Percentiles rank a stretch among this genome's conserved stretches.
These are phyloP conservation scores for Tamias sibiricus DNA, from an alignment of 2,113 vertebrate species.

Conservation along the genomic window DNA sequence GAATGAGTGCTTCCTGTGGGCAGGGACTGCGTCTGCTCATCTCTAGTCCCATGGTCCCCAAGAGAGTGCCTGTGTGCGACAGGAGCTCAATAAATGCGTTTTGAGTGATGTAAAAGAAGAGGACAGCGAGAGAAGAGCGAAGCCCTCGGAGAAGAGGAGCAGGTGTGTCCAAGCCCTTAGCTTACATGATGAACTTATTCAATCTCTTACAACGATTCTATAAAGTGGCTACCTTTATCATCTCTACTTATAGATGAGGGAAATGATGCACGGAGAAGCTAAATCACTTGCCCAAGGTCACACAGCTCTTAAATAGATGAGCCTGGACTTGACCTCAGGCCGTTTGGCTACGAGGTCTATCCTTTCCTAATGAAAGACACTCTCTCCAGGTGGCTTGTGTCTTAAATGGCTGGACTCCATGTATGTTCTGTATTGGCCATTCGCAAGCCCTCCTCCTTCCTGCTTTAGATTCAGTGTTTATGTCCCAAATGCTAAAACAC, in stretches of 20 bases:
- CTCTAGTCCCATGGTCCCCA: neutral
- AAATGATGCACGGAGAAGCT: too few relatives aligned
- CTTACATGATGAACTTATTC: too few relatives aligned
- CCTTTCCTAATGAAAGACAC: neutral
- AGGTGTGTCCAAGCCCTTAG: too few relatives aligned
- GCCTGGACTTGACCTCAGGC: neutral
- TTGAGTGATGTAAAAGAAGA: neutral
- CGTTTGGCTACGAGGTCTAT: too few relatives aligned
- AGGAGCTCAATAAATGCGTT: neutral
- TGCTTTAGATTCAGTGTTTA: neutral
- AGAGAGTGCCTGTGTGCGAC: neutral
- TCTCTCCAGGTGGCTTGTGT: neutral
- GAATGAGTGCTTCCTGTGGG: accelerated
- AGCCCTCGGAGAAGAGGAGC: too few relatives aligned
- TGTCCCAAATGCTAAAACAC: neutral
- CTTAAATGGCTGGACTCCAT: neutral
- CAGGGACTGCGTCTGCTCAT: neutral
- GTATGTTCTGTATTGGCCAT: neutral
- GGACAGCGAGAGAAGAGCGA: too few relatives aligned
- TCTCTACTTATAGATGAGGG: too few relatives aligned
- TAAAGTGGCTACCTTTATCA: too few relatives aligned
- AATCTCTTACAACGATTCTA: too few relatives aligned
- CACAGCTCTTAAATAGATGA: neutral
- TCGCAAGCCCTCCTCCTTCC: accelerated
- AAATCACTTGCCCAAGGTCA: too few relatives aligned